A percentile compares a stretch with the other conserved stretches of the same genome.
Evolutionary conservation across 2,888 invertebrate genomes (phyloP).

Genomic region (Encarsia formosa): DNA sequence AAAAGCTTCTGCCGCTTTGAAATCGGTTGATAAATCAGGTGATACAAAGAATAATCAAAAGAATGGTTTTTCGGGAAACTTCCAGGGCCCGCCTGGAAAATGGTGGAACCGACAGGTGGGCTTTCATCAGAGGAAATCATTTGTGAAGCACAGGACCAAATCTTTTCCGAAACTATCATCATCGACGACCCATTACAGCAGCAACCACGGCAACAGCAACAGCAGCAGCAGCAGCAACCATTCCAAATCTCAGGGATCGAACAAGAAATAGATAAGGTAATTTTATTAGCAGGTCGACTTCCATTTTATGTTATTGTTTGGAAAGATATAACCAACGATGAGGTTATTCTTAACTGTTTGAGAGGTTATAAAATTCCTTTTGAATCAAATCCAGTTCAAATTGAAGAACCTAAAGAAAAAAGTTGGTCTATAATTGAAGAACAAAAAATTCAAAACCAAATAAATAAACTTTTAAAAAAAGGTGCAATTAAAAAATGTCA

Average conservation of each 20-base stretch:
- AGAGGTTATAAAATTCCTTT: neutral
- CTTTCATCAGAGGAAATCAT: neutral
- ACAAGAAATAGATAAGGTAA: neutral
- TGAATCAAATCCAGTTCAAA: neutral
- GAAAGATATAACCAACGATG: neutral
- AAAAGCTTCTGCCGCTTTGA: neutral
- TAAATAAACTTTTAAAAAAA: neutral
- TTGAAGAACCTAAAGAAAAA: neutral
- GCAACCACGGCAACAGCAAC: neutral
- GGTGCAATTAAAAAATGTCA: neutral
- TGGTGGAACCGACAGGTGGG: neutral
- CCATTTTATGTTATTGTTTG: neutral
- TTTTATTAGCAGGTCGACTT: slow-evolving; percentile 2
- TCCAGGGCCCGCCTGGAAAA: neutral
- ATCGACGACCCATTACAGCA: neutral
- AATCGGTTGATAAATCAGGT: neutral
- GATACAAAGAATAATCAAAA: neutral
- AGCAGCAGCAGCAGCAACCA: neutral
- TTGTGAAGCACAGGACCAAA: neutral
- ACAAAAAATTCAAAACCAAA: neutral
- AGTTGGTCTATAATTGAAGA: neutral
- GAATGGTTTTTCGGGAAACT: neutral
- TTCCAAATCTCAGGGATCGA: too few species aligned
- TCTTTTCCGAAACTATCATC: neutral
- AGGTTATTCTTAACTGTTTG: neutral